Evolutionary conservation across 2,888 invertebrate genomes (phyloP).

Genomic region (Azorinus chamasolen): DNA sequence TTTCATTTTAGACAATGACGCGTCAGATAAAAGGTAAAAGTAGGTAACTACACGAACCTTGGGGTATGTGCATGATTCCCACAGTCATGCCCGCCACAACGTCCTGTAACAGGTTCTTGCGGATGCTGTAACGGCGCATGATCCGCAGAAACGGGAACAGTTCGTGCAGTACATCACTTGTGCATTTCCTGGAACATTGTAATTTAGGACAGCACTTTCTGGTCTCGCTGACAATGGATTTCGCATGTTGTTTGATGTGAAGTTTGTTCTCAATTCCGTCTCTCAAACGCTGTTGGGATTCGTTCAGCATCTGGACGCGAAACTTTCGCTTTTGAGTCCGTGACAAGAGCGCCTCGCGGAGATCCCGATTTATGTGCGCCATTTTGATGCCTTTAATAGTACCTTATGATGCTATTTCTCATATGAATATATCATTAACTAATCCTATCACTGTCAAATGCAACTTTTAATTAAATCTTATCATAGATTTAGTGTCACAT

Average conservation of each 20-base stretch:
- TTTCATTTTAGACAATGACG: no score
- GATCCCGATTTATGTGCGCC: constrained; percentile 49
- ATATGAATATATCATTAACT: background rate
- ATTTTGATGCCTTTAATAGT: constrained; percentile 14
- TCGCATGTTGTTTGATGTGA: constrained; percentile 38
- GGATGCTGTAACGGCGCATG: constrained; percentile 80
- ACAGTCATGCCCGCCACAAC: constrained; percentile 94
- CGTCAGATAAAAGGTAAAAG: no score
- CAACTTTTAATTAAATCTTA: no score
- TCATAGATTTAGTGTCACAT: no score
- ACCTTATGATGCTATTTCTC: background rate
- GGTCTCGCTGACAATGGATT: constrained; percentile 30
- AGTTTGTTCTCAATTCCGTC: constrained; percentile 62
- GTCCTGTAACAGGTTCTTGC: constrained; percentile 90
- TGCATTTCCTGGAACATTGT: constrained; percentile 70
- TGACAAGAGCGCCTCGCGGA: constrained; percentile 52
- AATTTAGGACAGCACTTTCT: constrained; percentile 61
- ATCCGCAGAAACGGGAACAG: constrained; percentile 83
- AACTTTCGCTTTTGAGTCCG: constrained; percentile 53
- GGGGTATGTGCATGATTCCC: constrained; percentile 87
- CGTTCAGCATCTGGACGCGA: constrained; percentile 72
- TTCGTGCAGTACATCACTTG: constrained; percentile 68
- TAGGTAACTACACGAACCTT: constrained; percentile 81
- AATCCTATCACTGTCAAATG: no score
- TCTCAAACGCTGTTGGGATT: constrained; percentile 73